phyloP scores from a whole-genome alignment of 2,113 vertebrate species.

The Mystacornis crossleyi region DNA sequence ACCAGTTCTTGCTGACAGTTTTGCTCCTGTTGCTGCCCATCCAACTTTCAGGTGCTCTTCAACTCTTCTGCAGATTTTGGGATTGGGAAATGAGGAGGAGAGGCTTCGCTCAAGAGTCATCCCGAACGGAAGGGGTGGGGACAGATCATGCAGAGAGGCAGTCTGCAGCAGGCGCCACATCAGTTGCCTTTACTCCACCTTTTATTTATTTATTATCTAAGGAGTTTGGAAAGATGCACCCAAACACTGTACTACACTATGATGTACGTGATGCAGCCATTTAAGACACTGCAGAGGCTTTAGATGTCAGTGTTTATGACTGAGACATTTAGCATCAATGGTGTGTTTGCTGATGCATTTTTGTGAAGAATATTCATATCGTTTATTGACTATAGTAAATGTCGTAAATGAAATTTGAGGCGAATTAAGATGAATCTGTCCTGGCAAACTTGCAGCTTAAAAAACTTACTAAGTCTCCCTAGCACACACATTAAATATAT shows the following conservation, averaged over 20 bases:
- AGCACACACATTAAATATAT: neutral
- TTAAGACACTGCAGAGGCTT: neutral
- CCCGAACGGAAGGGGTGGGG: constrained; percentile 8
- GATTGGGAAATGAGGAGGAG: constrained; percentile 23
- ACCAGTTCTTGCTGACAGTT: neutral
- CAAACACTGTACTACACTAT: neutral
- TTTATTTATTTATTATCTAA: neutral
- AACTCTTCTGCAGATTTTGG: constrained; percentile 19
- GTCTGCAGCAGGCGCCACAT: neutral
- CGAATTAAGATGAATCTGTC: neutral
- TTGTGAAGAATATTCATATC: neutral
- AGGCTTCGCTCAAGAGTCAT: constrained; percentile 22
- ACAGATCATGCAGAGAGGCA: neutral
- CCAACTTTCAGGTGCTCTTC: neutral
- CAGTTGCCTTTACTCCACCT: neutral
- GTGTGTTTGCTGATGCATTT: neutral
- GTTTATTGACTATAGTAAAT: neutral
- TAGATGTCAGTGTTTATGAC: neutral
- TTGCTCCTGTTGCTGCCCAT: neutral
- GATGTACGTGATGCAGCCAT: neutral
- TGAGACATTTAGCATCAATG: neutral
- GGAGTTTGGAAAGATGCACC: neutral
- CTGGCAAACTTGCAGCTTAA: neutral
- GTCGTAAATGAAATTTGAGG: neutral
- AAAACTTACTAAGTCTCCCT: neutral